phyloP scores from a whole-genome alignment of 2,888 invertebrate species.

The Strigamia crassipes region DNA sequence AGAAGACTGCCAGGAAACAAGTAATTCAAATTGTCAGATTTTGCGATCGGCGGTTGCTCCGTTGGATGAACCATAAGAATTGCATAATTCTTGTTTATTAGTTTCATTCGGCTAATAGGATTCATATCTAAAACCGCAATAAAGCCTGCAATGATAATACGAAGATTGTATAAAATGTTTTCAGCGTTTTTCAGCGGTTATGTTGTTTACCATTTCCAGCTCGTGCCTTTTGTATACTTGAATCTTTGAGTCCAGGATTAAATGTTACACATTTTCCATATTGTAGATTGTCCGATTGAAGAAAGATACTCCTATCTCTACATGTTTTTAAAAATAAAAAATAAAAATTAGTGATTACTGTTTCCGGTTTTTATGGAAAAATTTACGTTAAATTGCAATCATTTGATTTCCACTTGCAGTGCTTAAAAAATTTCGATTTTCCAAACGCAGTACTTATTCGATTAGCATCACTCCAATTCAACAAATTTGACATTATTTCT shows the following conservation, averaged over 20 bases:
- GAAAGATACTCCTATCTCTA: neutral
- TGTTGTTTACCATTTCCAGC: neutral
- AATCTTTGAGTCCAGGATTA: constrained; percentile 13
- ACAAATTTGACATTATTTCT: neutral
- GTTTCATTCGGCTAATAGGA: neutral
- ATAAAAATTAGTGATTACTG: too few species aligned
- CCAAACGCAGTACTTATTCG: neutral
- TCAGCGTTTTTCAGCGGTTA: neutral
- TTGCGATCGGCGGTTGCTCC: constrained; percentile 1
- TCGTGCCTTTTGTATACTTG: neutral
- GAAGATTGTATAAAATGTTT: neutral
- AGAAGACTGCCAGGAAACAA: constrained; percentile 6
- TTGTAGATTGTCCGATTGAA: neutral
- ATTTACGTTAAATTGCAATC: neutral
- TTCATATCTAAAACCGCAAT: constrained; percentile 36
- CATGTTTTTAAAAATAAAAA: too few species aligned
- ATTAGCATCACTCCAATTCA: neutral
- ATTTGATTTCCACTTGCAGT: neutral
- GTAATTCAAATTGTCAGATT: neutral
- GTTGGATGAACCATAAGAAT: constrained; percentile 33
- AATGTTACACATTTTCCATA: constrained; percentile 45
- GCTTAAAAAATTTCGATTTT: neutral
- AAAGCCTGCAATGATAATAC: constrained; percentile 20
- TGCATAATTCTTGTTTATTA: constrained; percentile 18
- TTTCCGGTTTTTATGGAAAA: too few species aligned